These are phyloP conservation scores for Grammomys dolichurus DNA, from an alignment of 2,113 vertebrate species.

Conservation along the genomic window DNA sequence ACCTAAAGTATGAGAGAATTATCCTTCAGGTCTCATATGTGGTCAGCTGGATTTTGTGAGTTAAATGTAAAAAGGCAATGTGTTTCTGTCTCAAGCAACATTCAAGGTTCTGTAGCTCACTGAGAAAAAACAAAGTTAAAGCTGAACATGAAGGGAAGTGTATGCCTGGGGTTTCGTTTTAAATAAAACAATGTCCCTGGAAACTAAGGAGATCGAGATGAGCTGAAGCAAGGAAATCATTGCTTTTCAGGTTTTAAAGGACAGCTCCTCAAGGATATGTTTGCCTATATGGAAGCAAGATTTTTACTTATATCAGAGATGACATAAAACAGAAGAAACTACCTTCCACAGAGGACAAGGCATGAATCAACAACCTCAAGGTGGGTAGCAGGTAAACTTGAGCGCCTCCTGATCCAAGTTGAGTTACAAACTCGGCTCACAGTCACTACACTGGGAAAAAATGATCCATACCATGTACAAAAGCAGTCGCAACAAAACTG, in stretches of 20 bases:
- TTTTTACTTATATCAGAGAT: conserved; percentile 16
- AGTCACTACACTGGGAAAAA: not conserved
- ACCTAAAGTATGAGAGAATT: not conserved
- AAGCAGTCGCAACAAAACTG: conserved; percentile 26
- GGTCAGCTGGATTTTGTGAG: not conserved
- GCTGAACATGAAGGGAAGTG: not conserved
- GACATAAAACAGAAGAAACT: not conserved
- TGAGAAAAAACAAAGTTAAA: conserved; percentile 10
- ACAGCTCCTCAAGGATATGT: conserved; percentile 2
- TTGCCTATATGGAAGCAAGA: not conserved
- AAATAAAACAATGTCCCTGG: not conserved
- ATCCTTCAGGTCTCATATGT: not conserved
- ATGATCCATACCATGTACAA: conserved; percentile 19
- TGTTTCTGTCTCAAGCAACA: conserved; percentile 9
- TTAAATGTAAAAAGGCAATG: conserved; percentile 13
- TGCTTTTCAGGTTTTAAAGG: conserved; percentile 34
- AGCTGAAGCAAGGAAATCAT: conserved; percentile 8
- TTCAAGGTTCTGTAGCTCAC: not conserved
- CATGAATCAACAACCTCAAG: not conserved
- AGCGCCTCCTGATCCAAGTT: not conserved
- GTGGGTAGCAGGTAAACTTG: not conserved
- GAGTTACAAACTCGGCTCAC: conserved; percentile 22
- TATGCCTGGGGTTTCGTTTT: not conserved
- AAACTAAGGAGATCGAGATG: conserved; percentile 1
- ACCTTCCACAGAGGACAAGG: not conserved